Percentiles rank a stretch among this genome's conserved stretches.
These are phyloP conservation scores for Penaeus monodon DNA, from an alignment of 2,888 invertebrate genomes.

Conservation along the genomic window DNA sequence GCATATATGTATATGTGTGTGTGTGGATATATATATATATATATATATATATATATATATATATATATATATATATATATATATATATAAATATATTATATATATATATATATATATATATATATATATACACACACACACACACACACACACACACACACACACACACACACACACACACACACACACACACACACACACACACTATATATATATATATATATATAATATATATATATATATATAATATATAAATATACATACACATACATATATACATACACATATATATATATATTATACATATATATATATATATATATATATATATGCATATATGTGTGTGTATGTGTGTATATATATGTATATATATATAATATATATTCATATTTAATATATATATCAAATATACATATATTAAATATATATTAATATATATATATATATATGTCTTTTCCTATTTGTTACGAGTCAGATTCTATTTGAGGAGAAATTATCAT, in stretches of 20 bases:
- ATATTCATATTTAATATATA: slow-evolving; percentile 1
- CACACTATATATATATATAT: slow-evolving; percentile 2
- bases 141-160: background rate
- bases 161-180: background rate
- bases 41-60: background rate
- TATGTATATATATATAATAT: slow-evolving; percentile 10
- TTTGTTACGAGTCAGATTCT: background rate
- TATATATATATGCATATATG: slow-evolving; percentile 15
- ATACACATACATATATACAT: slow-evolving; percentile 12
- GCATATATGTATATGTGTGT: slow-evolving; percentile 6
- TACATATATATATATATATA: slow-evolving; percentile 19
- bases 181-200: background rate
- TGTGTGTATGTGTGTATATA: slow-evolving; percentile 1
- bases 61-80: slow-evolving; percentile 16
- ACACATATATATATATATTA: slow-evolving; percentile 6
- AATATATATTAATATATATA: slow-evolving; percentile 19
- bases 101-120: slow-evolving; percentile 4
- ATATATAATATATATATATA: slow-evolving; percentile 15
- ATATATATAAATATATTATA: slow-evolving; percentile 8
- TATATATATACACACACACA: background rate
- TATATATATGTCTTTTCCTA: slow-evolving; percentile 1
- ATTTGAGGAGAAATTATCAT: background rate
- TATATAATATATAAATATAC: slow-evolving; percentile 22
- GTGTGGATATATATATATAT: slow-evolving; percentile 6
- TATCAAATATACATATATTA: slow-evolving; percentile 16